phyloP scores from a whole-genome alignment of 2,888 invertebrate species.

The Neoaliturus tenellus region DNA sequence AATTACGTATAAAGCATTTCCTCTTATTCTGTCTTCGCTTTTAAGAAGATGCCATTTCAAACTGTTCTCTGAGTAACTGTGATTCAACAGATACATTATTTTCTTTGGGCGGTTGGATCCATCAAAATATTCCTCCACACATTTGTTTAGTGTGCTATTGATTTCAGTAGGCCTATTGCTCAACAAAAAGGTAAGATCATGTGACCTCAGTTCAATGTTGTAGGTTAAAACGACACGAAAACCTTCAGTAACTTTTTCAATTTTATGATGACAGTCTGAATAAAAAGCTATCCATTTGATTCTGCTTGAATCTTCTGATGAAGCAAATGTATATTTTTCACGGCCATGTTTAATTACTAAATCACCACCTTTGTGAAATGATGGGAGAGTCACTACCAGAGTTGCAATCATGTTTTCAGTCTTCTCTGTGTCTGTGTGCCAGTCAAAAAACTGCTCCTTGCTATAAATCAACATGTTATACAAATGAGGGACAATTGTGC shows the following conservation, averaged over 20 bases:
- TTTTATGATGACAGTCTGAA: neutral
- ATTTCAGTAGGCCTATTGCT: neutral
- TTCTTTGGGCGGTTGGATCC: neutral
- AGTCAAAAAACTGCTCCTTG: neutral
- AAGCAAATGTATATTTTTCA: neutral
- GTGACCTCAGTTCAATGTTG: neutral
- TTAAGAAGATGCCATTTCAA: neutral
- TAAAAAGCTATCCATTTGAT: neutral
- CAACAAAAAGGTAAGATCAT: no score
- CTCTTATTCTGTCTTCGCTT: neutral
- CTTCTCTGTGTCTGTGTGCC: neutral
- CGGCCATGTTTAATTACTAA: no score
- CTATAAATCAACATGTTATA: constrained; percentile 5
- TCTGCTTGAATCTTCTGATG: neutral
- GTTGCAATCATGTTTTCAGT: neutral
- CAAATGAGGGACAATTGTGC: neutral
- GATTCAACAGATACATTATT: neutral
- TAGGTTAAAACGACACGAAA: neutral
- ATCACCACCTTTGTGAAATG: neutral
- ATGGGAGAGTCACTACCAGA: neutral
- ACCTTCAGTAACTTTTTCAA: neutral
- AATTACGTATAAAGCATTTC: neutral
- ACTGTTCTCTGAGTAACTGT: neutral
- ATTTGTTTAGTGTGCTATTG: neutral
- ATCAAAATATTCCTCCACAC: neutral